Evolutionary conservation across 2,888 invertebrate genomes (phyloP), one percentile per base, ranked within the genome.

Genomic region (Chamaedrilus cognettii): DNA sequence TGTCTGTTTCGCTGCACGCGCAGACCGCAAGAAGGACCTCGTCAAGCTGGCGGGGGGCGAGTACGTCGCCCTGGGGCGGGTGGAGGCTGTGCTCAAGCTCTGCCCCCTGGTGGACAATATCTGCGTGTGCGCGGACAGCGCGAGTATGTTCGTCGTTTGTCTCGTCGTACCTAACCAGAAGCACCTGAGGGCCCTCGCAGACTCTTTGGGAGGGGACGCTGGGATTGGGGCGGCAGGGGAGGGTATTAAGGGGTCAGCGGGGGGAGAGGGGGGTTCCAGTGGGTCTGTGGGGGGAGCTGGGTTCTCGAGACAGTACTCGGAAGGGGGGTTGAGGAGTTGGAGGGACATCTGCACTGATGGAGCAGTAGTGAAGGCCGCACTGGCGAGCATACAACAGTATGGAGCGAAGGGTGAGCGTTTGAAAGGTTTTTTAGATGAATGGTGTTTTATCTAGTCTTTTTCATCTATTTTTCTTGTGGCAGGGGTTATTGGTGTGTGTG

Each of bases 21-120:
- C 85, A 96, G 97, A 99, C 85, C 93, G 99, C 76, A 98, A 98
- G 87, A 99, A 99, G 86, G 99, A 99, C 86, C 87, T 99, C 76
- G 96, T 99, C 51, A 99, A 99, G 85, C 87, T 99, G 64, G 96
- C 97, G 84, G 92, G 94, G 33, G 99, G 99, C 72, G 99, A 99
- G 85, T 99, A 99, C 85, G 94, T 99, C 28, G 96, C 97, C 0
- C 87, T 99, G 60, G 96, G 96, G 71, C 96, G 96, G 86, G 95
- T 97, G 50, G 99, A 99, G 83, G 90, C 96, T 0, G 93, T 94
- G 81, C 86, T 99, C 77, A 96, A 97, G 85, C 95, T 96, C 7
- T 94, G 93, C 78, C 91, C 96, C 5, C 85, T 95, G 35, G 91
- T 99, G 61, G 98, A 99, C 84, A 97, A 98, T 85, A 92, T 98